These are phyloP conservation scores for Epistrophe eligans DNA, from an alignment of 2,888 invertebrate genomes.

Conservation along the genomic window DNA sequence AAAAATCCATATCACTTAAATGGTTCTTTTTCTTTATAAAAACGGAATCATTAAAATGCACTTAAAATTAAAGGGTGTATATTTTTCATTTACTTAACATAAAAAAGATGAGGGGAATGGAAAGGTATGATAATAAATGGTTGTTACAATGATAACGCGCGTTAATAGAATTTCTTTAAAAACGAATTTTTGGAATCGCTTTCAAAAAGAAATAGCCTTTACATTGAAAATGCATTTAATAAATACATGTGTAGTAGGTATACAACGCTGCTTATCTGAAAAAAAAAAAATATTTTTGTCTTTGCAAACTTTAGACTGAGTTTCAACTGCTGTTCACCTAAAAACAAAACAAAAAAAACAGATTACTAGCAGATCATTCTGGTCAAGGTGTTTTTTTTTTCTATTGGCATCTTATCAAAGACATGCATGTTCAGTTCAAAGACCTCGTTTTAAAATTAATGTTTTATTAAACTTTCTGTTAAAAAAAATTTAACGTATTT, in stretches of 20 bases:
- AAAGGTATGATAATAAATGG: neutral
- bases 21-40: neutral
- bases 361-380: neutral
- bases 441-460: neutral
- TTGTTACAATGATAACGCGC: neutral
- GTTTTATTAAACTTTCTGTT: neutral
- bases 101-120: neutral
- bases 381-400: neutral
- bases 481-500: no score
- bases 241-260: neutral
- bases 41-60: neutral
- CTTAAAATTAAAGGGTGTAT: slow-evolving; percentile 1
- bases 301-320: neutral
- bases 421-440: neutral
- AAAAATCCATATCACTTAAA: neutral
- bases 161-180: neutral
- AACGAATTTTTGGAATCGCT: neutral
- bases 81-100: neutral
- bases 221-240: no score
- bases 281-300: no score
- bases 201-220: neutral
- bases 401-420: slow-evolving; percentile 4
- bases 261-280: no score
- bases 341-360: neutral
- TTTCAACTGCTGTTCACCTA: neutral